Base-by-base conservation (phyloP, 2,797 vertebrate species). In the Poliocrania exsul region DNA sequence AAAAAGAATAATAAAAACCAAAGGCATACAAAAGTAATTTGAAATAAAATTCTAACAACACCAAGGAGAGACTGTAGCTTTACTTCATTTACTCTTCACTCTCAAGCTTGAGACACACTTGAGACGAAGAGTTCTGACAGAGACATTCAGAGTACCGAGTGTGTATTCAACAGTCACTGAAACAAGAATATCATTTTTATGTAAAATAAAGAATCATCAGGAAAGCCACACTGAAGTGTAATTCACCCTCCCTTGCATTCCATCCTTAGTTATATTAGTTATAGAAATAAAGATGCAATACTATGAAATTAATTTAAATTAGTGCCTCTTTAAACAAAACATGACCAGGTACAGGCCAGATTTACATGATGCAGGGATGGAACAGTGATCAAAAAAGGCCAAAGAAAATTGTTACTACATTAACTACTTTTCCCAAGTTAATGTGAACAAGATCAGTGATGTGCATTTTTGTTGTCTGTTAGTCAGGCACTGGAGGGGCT, bases 61-160 rank as follows among this genome's bases (percentile, higher is more conserved):
- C 54, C 46, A 87, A 82, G 56, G 49, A 83, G 19, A 84, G 25
- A 70, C 20, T 51, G 16, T 16, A 79, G 56, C 53, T 89, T 92
- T 93, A 66, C n/a, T 94, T 70, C 62, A 84, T 90, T 92, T 94
- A 87, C 49, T 87, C 42, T 73, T 91, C 64, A 40, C 2, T 93
- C 71, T 21, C 54, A 51, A 71, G 31, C 53, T 66, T 90, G 66
- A 73, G 47, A 77, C 29, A 56, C 38, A 79, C 37, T 56, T 58
- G 47, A 80, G 31, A 42, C 10, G 83, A 9, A 37, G 10, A 29
- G 14, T 40, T 90, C 74, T 74, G 42, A 84, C 50, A 66, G 19
- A 86, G 65, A 86, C 86, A 89, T 33, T 81, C 65, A 87, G 64
- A 82, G 11, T 50, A 79, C 8, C 23, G 16, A 47, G 40, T 28